Base-by-base conservation (phyloP, 2,888 invertebrate species). In the Nebria brevicollis region DNA sequence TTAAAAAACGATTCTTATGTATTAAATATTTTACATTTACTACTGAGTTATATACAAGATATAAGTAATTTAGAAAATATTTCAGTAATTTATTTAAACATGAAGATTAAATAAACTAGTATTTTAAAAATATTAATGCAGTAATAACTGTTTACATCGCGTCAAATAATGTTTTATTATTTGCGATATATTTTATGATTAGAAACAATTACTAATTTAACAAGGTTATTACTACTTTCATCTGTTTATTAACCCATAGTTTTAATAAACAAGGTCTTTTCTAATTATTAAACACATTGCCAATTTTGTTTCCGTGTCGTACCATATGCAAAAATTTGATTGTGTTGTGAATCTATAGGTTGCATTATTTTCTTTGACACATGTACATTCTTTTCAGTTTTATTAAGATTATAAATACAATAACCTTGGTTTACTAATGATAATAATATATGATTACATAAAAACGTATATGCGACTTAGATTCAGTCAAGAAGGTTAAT, bases 161-260 rank as follows among this genome's bases (percentile, higher is more conserved):
- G 10, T 70, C 34, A 26, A 70, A 26, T 70, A 73, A 41, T 73
- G 73, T 73, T 73, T 34, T 26, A n/a, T 34, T 73, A 73, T 73
- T 41, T 41, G 3, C 41, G 43, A 15, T 34, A 5, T 25, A 25
- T 25, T 68, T 68, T 68, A 20, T 8, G 64, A 65, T 72, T 15
- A 64, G 41, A 79, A 79, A 79, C 79, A 79, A 79, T 79, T 79
- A 74, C 66, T 54, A 78, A 43, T 73, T 43, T 73, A n/a, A 26
- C 80, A 80, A 80, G 80, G 80, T 20, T 80, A 75, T 70, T 11
- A 54, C 64, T 80, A 80, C 80, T 80, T 80, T 80, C 80, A 80
- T 75, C 80, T 80, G 80, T 80, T 80, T 80, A 75, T 80, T 80
- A 80, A 80, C 80, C 80, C 72, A 66, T 66, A 75, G 54, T 20